These are phyloP conservation scores for Scartelaos histophorus DNA, from an alignment of 2,113 vertebrate genomes.

Conservation along the genomic window DNA sequence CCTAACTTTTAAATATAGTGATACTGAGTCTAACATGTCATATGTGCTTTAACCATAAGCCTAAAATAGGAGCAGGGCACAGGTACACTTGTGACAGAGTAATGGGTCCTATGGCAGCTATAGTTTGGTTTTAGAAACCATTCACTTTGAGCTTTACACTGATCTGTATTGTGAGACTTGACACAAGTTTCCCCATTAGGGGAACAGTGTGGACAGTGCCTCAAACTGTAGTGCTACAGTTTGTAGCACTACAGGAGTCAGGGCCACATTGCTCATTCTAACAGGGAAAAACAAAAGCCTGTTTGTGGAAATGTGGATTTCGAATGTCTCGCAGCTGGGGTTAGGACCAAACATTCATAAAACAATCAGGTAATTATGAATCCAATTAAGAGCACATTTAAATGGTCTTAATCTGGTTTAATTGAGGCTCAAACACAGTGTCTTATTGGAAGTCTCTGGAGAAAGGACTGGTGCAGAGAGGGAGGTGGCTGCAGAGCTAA, in stretches of 20 bases:
- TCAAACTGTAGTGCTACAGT: not conserved
- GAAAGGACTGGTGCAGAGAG: conserved; percentile 63
- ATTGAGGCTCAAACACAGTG: conserved; percentile 75
- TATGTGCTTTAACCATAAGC: too few relatives aligned
- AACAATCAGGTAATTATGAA: conserved; percentile 11
- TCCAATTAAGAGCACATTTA: not conserved
- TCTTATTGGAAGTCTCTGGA: conserved; percentile 75
- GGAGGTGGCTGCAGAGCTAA: conserved; percentile 83
- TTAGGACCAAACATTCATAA: not conserved
- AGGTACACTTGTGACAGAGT: too few relatives aligned
- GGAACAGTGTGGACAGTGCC: not conserved
- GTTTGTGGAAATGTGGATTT: not conserved
- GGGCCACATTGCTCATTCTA: not conserved
- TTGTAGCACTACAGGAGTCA: not conserved
- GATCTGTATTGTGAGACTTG: too few relatives aligned
- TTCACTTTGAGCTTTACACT: too few relatives aligned
- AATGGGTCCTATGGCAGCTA: too few relatives aligned
- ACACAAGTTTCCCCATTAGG: not conserved
- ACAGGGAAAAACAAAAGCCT: not conserved
- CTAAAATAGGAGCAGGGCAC: too few relatives aligned
- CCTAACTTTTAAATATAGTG: too few relatives aligned
- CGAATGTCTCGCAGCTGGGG: not conserved
- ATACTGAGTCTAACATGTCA: too few relatives aligned
- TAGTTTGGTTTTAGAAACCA: too few relatives aligned
- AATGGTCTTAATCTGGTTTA: conserved; percentile 5